phyloP scores from a whole-genome alignment of 2,113 vertebrate genomes.

The Cacatua alba region DNA sequence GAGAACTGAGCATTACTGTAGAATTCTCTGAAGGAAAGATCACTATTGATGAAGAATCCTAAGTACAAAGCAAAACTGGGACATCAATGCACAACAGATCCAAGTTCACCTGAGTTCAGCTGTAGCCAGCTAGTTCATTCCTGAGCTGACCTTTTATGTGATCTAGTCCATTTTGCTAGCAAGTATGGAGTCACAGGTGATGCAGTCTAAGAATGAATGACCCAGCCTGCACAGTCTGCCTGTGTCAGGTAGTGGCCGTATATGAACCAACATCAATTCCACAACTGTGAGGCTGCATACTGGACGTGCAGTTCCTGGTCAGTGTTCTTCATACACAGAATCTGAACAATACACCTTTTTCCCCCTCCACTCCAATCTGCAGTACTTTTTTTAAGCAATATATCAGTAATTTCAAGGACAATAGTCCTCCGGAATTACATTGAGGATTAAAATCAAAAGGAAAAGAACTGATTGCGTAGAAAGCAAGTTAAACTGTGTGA shows the following conservation, averaged over 20 bases:
- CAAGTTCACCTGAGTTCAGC: not conserved
- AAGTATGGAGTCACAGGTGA: not conserved
- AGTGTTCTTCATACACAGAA: not conserved
- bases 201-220: not conserved
- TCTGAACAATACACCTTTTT: not conserved
- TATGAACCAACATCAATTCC: rapidly evolving
- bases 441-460: not conserved
- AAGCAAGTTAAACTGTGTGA: not conserved
- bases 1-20: not conserved
- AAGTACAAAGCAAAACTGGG: not conserved
- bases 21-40: not conserved
- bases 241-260: not conserved
- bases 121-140: not conserved
- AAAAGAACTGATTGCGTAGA: not conserved
- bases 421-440: not conserved
- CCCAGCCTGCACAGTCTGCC: not conserved
- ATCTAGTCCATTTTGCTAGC: not conserved
- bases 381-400: not conserved
- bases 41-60: not conserved
- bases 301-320: not conserved
- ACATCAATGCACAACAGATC: not conserved
- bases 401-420: not conserved
- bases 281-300: not conserved
- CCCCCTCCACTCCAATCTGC: not conserved
- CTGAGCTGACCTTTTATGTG: not conserved